Conservation (phyloP, 2,888 invertebrate genomes). For the Halocaridina rubra region DNA sequence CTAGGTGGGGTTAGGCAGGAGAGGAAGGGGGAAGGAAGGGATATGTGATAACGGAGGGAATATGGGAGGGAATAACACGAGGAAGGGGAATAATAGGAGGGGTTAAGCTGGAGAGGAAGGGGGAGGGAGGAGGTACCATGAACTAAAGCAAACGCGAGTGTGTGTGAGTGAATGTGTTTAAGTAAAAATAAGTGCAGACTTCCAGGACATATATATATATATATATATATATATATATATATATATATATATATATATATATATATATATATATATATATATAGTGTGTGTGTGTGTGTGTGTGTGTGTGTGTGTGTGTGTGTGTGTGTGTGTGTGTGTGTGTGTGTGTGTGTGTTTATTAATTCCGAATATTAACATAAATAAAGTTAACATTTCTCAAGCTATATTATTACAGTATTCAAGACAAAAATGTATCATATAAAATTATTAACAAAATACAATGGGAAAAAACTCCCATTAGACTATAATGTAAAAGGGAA, state of each 20-base stretch:
- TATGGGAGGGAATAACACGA: neutral
- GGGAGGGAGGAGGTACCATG: constrained; percentile 6
- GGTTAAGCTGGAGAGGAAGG: neutral
- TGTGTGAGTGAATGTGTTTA: too few relatives aligned
- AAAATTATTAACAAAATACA: too few relatives aligned
- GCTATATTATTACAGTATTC: too few relatives aligned
- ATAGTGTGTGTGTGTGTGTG: neutral
- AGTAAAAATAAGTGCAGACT: too few relatives aligned
- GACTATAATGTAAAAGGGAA: too few relatives aligned
- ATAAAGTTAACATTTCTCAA: too few relatives aligned
- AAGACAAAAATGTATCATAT: too few relatives aligned
- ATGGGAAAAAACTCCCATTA: too few relatives aligned
- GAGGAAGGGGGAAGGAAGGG: neutral
- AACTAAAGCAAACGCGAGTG: too few relatives aligned
- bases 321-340: neutral
- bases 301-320: neutral
- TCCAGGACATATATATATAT: neutral
- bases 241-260: neutral
- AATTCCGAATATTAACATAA: too few relatives aligned
- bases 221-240: constrained; percentile 2
- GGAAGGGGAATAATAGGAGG: neutral
- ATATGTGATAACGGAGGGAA: neutral
- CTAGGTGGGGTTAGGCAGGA: too few relatives aligned
- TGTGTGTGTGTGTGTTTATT: too few relatives aligned
- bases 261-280: neutral